Evolutionary conservation across 2,797 vertebrate genomes (phyloP), one percentile per base, ranked within the genome.

Genomic region (Fringilla coelebs): DNA sequence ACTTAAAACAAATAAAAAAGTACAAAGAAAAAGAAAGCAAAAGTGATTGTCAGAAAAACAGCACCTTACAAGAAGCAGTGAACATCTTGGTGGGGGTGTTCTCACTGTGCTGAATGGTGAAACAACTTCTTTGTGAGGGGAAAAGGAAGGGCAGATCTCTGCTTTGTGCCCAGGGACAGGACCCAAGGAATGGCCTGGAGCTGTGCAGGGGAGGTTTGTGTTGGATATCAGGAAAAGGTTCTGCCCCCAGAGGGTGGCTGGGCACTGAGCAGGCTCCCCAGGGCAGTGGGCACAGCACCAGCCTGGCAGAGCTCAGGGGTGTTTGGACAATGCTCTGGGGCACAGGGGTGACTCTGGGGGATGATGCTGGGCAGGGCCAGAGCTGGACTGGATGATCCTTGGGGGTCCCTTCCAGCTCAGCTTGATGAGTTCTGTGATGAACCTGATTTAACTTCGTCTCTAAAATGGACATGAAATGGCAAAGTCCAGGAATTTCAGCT

Each of bases 171-270:
- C 3, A 1, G 18, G 3, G 10, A 45, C 24, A 45, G 38, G 18
- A 32, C 0, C 3, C 0, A 10, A 4, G 36, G 54, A 45, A 76
- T 17, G 38, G n/a, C 72, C 54, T 76, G 54, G 36, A 1, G 28
- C 1, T 60, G 54, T 32, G 32, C 62, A 67, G 54, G 54, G 17
- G 3, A 51, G 22, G 32, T 45, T 85, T 19, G 7, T 16, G 28
- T 7, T 32, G 62, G 62, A 7, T 32, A n/a, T 45, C 3, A 60
- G 45, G 12, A 29, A 17, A 67, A 52, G 22, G n/a, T 7, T 67
- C 45, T 45, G 3, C 6, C 15, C 61, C 38, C 62, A 52, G 38
- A 85, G 54, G n/a, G 72, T 11, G 72, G 3, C 2, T 67, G 72
- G 52, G n/a, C 82, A 4, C 72, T 85, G 62, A 11, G 2, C 3